Percentiles rank a stretch among this genome's conserved stretches.
Conservation (phyloP, 2,797 vertebrate species). For the Rhinoraja longicauda region DNA sequence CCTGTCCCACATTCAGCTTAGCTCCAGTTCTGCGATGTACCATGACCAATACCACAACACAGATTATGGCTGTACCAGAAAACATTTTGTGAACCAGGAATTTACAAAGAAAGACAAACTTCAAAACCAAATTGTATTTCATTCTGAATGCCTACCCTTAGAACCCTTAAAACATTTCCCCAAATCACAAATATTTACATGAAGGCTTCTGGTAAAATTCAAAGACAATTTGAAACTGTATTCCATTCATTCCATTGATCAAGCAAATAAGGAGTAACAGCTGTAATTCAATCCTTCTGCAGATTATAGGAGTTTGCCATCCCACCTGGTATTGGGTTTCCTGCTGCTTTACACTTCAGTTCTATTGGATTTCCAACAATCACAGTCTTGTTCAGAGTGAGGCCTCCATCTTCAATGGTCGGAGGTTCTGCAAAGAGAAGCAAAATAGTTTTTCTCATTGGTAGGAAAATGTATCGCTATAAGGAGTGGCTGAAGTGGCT, state of each 20-base stretch:
- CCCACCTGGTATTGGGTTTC: constrained; percentile 79
- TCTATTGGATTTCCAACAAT: constrained; percentile 73
- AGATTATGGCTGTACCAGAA: not conserved
- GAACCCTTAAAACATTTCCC: not conserved
- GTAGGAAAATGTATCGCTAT: not conserved
- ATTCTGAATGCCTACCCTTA: not conserved
- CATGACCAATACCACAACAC: not conserved
- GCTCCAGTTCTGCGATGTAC: not conserved
- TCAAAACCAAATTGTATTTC: not conserved
- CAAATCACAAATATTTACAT: not conserved
- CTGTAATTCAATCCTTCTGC: not conserved
- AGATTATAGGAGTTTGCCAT: not conserved
- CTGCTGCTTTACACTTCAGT: constrained; percentile 78
- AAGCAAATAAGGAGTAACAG: not conserved
- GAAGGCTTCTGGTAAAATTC: not conserved
- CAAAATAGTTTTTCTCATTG: not conserved
- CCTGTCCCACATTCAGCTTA: not conserved
- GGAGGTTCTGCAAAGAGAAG: constrained; percentile 71
- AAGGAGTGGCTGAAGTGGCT: not conserved
- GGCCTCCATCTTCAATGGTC: constrained; percentile 66
- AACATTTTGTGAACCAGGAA: not conserved
- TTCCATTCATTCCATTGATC: not conserved
- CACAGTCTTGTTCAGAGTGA: constrained; percentile 79
- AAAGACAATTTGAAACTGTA: not conserved
- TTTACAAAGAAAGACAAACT: not conserved